Percentiles rank a stretch among this genome's conserved stretches.
Evolutionary conservation across 1,140 invertebrate genomes (phyloP).

Genomic region (Lepidostoma basale): DNA sequence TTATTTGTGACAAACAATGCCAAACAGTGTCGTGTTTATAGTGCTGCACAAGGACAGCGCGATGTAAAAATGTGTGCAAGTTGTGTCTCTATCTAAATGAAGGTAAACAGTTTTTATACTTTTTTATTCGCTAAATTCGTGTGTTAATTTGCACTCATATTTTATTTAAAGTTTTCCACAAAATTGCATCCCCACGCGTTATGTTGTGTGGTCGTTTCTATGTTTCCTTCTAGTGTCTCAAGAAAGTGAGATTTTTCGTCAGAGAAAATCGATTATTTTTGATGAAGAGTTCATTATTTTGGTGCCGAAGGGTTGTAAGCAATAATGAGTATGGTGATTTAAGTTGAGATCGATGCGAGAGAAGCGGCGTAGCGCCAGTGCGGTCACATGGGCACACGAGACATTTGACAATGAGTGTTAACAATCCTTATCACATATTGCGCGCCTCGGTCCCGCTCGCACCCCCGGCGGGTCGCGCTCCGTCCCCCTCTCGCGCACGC

Average conservation of each 20-base stretch:
- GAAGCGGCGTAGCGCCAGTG: too few relatives aligned
- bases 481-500: not conserved
- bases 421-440: slow-evolving; percentile 36
- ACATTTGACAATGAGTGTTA: slow-evolving; percentile 32
- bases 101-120: slow-evolving; percentile 32
- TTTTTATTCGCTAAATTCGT: not conserved
- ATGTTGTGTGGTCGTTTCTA: not conserved
- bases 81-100: slow-evolving; percentile 33
- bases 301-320: not conserved
- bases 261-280: slow-evolving; percentile 36
- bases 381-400: slow-evolving; percentile 27
- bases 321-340: not conserved
- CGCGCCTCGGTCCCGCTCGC: slow-evolving; percentile 23
- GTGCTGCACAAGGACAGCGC: slow-evolving; percentile 25
- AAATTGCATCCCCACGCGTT: not conserved
- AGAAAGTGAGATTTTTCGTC: slow-evolving; percentile 18
- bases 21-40: slow-evolving; percentile 35
- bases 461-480: not conserved
- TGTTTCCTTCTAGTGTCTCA: slow-evolving; percentile 7
- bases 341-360: too few relatives aligned
- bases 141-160: not conserved
- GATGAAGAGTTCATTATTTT: not conserved
- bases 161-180: not conserved
- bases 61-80: slow-evolving; percentile 36
- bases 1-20: slow-evolving; percentile 20